Base-by-base conservation (phyloP, 2,888 invertebrate species). In the Oligia fasciuncula region DNA sequence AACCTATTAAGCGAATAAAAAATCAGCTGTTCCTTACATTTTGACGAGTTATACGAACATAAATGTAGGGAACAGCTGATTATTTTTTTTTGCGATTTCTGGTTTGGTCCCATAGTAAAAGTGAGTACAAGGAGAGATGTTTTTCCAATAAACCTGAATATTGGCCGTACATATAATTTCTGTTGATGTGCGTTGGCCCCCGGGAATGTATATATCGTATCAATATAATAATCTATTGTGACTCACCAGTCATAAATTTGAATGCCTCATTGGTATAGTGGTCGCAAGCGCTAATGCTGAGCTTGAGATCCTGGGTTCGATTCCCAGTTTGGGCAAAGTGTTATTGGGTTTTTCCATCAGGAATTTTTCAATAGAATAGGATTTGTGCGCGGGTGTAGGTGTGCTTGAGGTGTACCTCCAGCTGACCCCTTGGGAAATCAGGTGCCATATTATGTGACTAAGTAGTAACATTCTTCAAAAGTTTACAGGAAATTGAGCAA, bases 401-500 rank as follows among this genome's bases (percentile, higher is more conserved):
- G 11, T 11, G 17, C 11, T 17, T 19, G 0, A 29, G 13, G 19
- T 13, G 19, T 3, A 19, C 11, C 2, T 19, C 51, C 35, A 23
- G 6, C 35, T 23, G 8, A 14, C 35, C 14, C 4, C 4, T 29
- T 6, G 8, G 0, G 1, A 2, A 51, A 29, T 8, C 13, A 35
- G 29, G 6, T 8, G 29, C 23, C 8, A 35, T 51, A 13, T 29
- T 69, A 49, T 29, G 8, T 19, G 49, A 29, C 11, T 40, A 62
- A 82, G 11, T 35, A 43, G 14, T 60, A 2, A 29, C 19, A 60
- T 63, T 6, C 13, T 57, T 2, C 4, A 29, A 82, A 76, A 63
- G 29, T 57, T 68, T 49, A 49, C 68, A 65, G 3, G 40, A 63
- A 68, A 57, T 51, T 57, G 29, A 40, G n/a, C 13, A 68, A 79